phyloP scores from a whole-genome alignment of 2,888 invertebrate genomes.

The Idaea dimidiata region DNA sequence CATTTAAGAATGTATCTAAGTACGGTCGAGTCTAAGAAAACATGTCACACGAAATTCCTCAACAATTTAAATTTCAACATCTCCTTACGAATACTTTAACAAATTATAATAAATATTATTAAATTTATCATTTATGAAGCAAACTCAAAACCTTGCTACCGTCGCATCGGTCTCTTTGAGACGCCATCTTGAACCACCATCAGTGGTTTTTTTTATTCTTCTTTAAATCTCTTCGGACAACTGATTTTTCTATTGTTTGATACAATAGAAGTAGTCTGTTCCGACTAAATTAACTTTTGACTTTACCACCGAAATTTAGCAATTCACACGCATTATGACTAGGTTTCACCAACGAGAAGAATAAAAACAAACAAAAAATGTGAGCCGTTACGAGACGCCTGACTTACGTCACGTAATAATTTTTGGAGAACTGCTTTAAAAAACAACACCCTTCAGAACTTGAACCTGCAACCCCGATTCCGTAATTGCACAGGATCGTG shows the following conservation, averaged over 20 bases:
- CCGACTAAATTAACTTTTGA: no score
- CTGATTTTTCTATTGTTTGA: background rate
- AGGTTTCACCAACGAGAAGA: no score
- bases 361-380: no score
- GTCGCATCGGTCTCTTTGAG: constrained; percentile 73
- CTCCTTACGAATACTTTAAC: constrained; percentile 31
- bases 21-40: constrained; percentile 9
- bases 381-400: no score
- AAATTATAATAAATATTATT: constrained; percentile 71
- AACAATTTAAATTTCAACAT: constrained; percentile 15
- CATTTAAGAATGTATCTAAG: background rate
- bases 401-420: no score
- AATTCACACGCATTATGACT: no score
- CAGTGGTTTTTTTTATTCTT: constrained; percentile 63
- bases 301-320: no score
- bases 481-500: no score
- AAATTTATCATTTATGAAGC: constrained; percentile 80
- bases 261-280: no score
- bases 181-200: constrained; percentile 71
- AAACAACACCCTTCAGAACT: no score
- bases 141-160: constrained; percentile 66
- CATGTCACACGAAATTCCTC: constrained; percentile 45
- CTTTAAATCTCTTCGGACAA: constrained; percentile 37
- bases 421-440: no score
- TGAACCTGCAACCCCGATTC: no score